phyloP scores from a whole-genome alignment of 2,113 vertebrate genomes.

The Podocnemis expansa region DNA sequence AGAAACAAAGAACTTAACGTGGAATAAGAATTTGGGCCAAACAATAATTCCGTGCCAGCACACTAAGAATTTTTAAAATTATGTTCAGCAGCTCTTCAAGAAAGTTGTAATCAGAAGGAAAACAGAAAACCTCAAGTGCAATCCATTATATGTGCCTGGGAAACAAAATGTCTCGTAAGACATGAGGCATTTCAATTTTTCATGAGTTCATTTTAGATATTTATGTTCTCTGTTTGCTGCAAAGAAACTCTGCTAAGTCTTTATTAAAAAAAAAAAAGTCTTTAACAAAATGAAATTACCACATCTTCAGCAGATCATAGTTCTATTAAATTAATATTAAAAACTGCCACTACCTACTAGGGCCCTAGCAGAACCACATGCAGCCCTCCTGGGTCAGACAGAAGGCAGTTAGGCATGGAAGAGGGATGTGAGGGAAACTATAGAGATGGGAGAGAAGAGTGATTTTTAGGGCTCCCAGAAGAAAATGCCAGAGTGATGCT shows the following conservation, averaged over 20 bases:
- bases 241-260: conserved; percentile 25
- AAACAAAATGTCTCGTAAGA: background rate
- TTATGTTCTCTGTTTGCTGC: background rate
- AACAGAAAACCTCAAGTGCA: background rate
- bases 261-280: background rate
- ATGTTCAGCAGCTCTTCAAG: background rate
- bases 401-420: background rate
- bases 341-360: too few relatives aligned
- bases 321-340: conserved; percentile 50
- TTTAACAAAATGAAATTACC: conserved; percentile 60
- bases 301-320: conserved; percentile 59
- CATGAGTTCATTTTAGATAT: background rate
- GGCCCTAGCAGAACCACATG: background rate
- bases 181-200: background rate
- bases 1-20: background rate
- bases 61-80: background rate
- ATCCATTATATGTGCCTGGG: background rate
- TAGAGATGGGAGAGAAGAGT: background rate
- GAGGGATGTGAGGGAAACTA: background rate
- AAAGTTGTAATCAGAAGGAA: background rate
- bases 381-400: background rate
- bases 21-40: background rate
- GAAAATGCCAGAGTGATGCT: background rate
- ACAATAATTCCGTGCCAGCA: background rate
- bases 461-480: background rate